Evolutionary conservation across 2,113 vertebrate species (phyloP), one percentile per base, ranked within the genome.

Genomic region (Eurystomus gularis): DNA sequence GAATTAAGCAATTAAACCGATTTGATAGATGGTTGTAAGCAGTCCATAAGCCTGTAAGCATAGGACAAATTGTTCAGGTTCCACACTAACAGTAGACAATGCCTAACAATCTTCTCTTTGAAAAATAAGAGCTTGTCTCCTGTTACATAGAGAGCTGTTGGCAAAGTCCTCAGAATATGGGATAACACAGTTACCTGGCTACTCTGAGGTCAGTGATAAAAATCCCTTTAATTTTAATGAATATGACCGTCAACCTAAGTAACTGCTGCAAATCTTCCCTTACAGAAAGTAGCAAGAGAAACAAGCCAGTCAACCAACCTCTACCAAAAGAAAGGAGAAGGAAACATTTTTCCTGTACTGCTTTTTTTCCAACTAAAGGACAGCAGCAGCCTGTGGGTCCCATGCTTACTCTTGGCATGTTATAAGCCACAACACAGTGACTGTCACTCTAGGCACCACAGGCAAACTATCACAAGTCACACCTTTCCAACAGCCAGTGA

Each of bases 321-420:
- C 12, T 11, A 58, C 3, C 9, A 48, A 58, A 72, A 0, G 0
- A 70, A 85, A 4, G 3, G 3, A 20, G 18, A 68, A 54, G 12
- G 4, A 71, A 31, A 5, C 11, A 24, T 17, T 81, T 57, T n/a
- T 40, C 35, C 71, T 61, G 3, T 6, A 31, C 33, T 21, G 11
- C 17, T 54, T 72, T 79, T 85, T 58, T 69, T 33, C 39, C 29
- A 73, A 5, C 1, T 39, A 14, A 93, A 49, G 29, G 5, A 70
- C 1, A 2, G 61, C 10, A 18, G 54, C 57, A 82, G 8, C 31
- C 5, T 24, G 55, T 71, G 33, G 61, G 85, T 24, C 11, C 55
- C 55, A 79, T 55, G 17, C 10, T 71, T 33, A 57, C 23, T 8
- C 26, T 29, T 13, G 49, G 3, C 19, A 86, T 66, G 2, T 44